These are phyloP conservation scores for Cataglyphis livida DNA, from an alignment of 2,888 invertebrate genomes.

Conservation along the genomic window DNA sequence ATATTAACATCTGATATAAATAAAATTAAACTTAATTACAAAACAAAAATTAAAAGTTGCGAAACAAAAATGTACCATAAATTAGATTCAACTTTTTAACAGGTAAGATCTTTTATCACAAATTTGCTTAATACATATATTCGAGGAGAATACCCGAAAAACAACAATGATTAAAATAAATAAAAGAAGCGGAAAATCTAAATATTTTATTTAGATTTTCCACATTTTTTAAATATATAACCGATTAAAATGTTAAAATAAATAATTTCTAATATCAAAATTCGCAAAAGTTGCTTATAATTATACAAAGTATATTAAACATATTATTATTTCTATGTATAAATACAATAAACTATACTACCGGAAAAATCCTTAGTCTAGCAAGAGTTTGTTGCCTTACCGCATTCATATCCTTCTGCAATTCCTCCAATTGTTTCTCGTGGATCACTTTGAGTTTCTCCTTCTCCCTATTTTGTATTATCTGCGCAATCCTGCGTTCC, in stretches of 20 bases:
- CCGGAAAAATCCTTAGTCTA: slow-evolving; percentile 10
- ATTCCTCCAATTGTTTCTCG: slow-evolving; percentile 96
- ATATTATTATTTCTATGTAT: not conserved
- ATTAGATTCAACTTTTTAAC: not conserved
- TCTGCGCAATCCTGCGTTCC: slow-evolving; percentile 94
- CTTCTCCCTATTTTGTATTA: slow-evolving; percentile 96
- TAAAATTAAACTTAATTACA: slow-evolving; percentile 23
- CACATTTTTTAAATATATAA: not conserved
- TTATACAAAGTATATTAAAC: slow-evolving; percentile 7
- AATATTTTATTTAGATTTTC: not conserved
- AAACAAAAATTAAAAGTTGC: not conserved
- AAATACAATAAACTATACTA: slow-evolving; percentile 15
- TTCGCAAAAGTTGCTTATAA: not conserved
- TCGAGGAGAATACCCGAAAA: not conserved
- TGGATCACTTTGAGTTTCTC: slow-evolving; percentile 97
- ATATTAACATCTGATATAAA: slow-evolving; percentile 4
- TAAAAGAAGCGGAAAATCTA: not conserved
- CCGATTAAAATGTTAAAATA: not conserved
- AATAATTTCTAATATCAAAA: not conserved
- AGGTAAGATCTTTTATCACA: not conserved
- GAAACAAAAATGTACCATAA: slow-evolving; percentile 5
- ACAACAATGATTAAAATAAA: not conserved
- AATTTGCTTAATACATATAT: not conserved
- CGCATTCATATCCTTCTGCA: slow-evolving; percentile 95
- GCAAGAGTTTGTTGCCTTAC: slow-evolving; percentile 86